phyloP scores from a whole-genome alignment of 2,113 vertebrate species.

The Crotalus horridus region DNA sequence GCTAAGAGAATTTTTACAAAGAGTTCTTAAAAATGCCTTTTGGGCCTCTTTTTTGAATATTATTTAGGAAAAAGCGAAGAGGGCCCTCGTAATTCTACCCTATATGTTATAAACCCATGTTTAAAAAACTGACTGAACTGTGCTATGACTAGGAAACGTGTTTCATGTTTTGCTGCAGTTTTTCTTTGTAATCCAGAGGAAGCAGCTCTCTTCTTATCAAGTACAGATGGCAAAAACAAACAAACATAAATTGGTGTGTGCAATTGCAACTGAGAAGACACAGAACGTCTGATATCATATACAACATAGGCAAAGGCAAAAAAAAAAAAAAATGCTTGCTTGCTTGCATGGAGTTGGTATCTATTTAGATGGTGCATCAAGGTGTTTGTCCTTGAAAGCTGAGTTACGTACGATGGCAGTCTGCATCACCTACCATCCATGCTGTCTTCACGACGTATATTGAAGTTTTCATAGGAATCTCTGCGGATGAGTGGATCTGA shows the following conservation, averaged over 20 bases:
- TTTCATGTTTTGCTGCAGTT: neutral
- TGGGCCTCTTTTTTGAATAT: neutral
- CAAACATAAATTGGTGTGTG: neutral
- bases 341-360: neutral
- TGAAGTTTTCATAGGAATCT: conserved; percentile 96
- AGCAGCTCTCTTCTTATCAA: neutral
- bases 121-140: neutral
- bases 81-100: neutral
- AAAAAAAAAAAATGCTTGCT: neutral
- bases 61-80: neutral
- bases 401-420: fast-evolving
- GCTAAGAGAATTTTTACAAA: neutral
- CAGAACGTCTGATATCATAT: neutral
- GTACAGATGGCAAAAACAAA: neutral
- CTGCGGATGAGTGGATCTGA: conserved; percentile 94
- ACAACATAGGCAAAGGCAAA: neutral
- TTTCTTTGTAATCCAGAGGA: neutral
- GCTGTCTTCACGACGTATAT: conserved; percentile 78
- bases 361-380: neutral
- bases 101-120: neutral
- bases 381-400: neutral
- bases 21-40: neutral
- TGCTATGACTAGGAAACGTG: neutral
- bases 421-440: conserved; percentile 75
- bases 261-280: neutral